Evolutionary conservation across 2,888 invertebrate genomes (phyloP).

Genomic region (Brachyptera risi): DNA sequence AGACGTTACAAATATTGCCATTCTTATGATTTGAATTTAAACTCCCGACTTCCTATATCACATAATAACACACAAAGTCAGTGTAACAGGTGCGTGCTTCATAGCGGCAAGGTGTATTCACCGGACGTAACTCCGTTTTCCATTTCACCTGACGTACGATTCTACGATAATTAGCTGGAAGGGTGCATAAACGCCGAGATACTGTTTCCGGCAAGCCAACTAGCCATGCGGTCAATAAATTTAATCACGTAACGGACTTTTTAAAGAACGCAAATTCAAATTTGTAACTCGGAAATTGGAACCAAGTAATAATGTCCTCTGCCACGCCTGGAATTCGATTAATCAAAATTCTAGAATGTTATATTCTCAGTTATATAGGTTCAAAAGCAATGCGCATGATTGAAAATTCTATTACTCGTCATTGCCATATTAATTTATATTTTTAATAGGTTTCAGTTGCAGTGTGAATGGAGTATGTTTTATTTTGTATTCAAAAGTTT

Average conservation of each 20-base stretch:
- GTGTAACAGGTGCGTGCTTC: constrained; percentile 9
- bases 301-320: constrained; percentile 7
- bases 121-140: constrained; percentile 6
- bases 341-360: neutral
- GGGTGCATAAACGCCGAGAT: constrained; percentile 9
- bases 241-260: constrained; percentile 14
- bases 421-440: no score
- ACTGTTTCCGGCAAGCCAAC: constrained; percentile 6
- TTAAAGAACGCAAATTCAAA: constrained; percentile 6
- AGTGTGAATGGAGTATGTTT: no score
- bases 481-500: no score
- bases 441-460: no score
- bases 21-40: neutral
- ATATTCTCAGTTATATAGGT: no score
- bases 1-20: constrained; percentile 3
- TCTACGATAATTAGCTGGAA: constrained; percentile 5
- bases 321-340: neutral
- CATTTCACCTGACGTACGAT: constrained; percentile 11
- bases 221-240: constrained; percentile 6
- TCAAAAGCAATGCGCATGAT: no score
- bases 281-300: constrained; percentile 15
- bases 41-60: constrained; percentile 10
- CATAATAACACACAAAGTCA: no score
- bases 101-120: no score
- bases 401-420: no score